phyloP scores from a whole-genome alignment of 2,113 vertebrate species.

The western clawed frog (Xenopus tropicalis) region DNA sequence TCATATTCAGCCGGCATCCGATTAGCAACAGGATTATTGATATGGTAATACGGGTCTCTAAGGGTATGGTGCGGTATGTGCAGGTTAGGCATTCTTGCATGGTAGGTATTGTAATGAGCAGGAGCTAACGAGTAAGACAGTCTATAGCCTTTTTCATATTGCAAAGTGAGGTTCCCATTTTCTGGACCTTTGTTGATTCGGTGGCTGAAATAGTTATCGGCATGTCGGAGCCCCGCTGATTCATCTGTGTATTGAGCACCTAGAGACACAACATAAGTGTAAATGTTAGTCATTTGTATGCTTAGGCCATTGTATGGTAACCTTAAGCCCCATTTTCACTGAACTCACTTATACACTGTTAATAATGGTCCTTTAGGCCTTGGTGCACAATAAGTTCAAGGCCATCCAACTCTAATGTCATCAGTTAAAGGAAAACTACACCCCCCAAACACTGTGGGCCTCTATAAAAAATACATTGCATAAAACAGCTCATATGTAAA shows the following conservation, averaged over 20 bases:
- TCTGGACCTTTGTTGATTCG: conserved; percentile 39
- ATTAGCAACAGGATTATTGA: conserved; percentile 34
- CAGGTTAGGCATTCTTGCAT: conserved; percentile 48
- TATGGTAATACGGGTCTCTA: conserved; percentile 43
- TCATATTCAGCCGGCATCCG: conserved; percentile 41
- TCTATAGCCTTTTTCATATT: conserved; percentile 37
- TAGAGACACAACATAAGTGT: not conserved
- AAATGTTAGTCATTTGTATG: not conserved
- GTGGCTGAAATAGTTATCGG: conserved; percentile 35
- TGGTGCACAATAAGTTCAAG: too few relatives aligned
- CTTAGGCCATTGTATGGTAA: not conserved
- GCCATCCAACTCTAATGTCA: too few relatives aligned
- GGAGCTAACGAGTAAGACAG: conserved; percentile 29
- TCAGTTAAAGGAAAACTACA: too few relatives aligned
- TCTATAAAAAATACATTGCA: too few relatives aligned
- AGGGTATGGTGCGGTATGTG: conserved; percentile 27
- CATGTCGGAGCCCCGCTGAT: not conserved
- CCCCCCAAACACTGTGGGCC: too few relatives aligned
- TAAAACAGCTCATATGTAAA: too few relatives aligned
- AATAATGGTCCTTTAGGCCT: too few relatives aligned
- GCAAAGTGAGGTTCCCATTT: conserved; percentile 40
- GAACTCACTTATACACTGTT: too few relatives aligned
- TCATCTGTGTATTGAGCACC: conserved; percentile 15
- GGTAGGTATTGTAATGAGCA: conserved; percentile 43
- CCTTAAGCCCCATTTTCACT: not conserved